These are phyloP conservation scores for Rhyacophila brunnea DNA, from an alignment of 1,140 invertebrate genomes.

Conservation along the genomic window DNA sequence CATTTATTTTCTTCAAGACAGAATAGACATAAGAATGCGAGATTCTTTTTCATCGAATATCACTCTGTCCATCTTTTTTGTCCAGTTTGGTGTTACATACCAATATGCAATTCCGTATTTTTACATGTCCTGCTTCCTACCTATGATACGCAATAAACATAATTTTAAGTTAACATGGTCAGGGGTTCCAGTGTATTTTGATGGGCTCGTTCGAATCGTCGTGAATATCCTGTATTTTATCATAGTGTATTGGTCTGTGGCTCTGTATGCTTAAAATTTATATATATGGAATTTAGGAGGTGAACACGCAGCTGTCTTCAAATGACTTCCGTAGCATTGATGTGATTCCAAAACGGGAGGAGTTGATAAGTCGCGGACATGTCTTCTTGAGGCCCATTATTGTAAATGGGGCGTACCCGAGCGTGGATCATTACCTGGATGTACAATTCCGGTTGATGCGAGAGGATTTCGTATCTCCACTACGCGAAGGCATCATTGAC, in stretches of 20 bases:
- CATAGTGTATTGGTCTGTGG: too few relatives aligned
- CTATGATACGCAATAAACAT: slow-evolving; percentile 19
- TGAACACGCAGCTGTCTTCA: not conserved
- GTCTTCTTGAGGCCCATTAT: slow-evolving; percentile 60
- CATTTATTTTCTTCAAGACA: too few relatives aligned
- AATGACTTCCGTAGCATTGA: slow-evolving; percentile 29
- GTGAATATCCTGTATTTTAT: not conserved
- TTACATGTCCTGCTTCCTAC: too few relatives aligned
- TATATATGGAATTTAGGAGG: not conserved
- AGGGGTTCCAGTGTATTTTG: not conserved
- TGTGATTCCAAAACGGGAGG: slow-evolving; percentile 33
- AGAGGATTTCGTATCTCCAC: slow-evolving; percentile 69
- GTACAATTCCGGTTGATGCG: slow-evolving; percentile 72
- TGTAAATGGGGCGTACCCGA: slow-evolving; percentile 58
- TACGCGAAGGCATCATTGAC: slow-evolving; percentile 54
- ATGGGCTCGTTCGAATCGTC: not conserved
- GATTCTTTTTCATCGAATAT: too few relatives aligned
- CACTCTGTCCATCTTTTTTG: too few relatives aligned
- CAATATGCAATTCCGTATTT: too few relatives aligned
- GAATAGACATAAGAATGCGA: too few relatives aligned
- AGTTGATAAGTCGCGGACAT: slow-evolving; percentile 23
- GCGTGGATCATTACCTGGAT: slow-evolving; percentile 72
- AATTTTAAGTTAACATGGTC: not conserved
- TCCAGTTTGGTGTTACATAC: too few relatives aligned
- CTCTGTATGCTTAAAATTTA: too few relatives aligned